Base-by-base conservation (phyloP, 2,113 vertebrate genomes). In the Riparia riparia region DNA sequence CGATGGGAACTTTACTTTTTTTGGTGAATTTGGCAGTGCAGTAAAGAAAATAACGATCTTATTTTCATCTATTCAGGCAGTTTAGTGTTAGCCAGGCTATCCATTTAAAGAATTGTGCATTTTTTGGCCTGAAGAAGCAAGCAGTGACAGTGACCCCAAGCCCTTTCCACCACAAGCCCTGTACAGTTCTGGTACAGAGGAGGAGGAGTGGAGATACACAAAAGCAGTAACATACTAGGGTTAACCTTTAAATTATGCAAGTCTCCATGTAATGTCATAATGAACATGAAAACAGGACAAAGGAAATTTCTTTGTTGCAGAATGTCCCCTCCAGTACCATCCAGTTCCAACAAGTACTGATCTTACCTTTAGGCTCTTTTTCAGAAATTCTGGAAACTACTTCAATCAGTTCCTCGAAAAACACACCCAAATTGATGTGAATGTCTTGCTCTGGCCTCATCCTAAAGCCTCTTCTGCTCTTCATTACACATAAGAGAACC, bases 381-480 rank as follows among this genome's bases (percentile, higher is more conserved):
- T 56, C 47, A 28, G 66, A 74, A 76, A 58, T 12, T 28, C 17
- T 57, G 37, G 24, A 69, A 76, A 57, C n/a, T 12, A 45, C 31
- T 66, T 29, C 26, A 41, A 22, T 37, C 19, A 31, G 3, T 57
- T 85, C 85, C 34, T 77, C 69, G 17, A 65, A 93, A 87, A 87
- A 72, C 31, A 56, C 78, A 82, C 8, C 14, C 42, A 51, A 49
- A 85, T 0, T 54, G 45, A 93, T 24, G 11, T 32, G 17, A 47
- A 34, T 37, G 21, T 63, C 70, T 72, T 44, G 60, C 58, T 82
- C 78, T 76, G 64, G 72, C 42, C 44, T 77, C 22, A 70, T 89
- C 44, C 63, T 92, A 53, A 91, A 91, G n/a, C 9, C n/a, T 80
- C 42, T 69, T 49, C 88, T 53, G 22, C 32, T 85, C 70, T 73